Base-by-base conservation (phyloP, 2,888 invertebrate species). In the Ophonus ardosiacus region DNA sequence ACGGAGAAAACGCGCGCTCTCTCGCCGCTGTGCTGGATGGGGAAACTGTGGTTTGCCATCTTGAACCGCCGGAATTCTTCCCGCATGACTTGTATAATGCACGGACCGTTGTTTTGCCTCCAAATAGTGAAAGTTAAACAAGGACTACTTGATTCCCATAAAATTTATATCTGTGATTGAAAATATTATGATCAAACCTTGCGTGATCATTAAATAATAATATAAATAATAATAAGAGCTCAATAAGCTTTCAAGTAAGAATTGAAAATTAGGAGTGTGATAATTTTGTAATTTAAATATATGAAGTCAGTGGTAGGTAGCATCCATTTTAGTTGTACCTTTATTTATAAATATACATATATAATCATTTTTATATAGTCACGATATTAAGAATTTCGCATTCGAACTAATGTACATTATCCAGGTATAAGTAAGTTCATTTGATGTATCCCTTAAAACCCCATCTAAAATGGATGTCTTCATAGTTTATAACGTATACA, bases 21-120 rank as follows among this genome's bases (percentile, higher is more conserved):
- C 88, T 94, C 87, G 95, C 97, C 38, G 97, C 97, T 13, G 97
- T 97, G 86, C 92, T 97, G 81, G 96, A 97, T 90, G 97, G 97
- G 68, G 95, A 96, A 89, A 97, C 97, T 86, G 97, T 97, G 85
- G 96, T 97, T 85, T 97, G 97, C 91, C 97, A 97, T 90, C 91
- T 97, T 88, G 96, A 97, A 90, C 97, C 96, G 57, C 95, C 94
- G 40, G 92, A 91, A 86, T 90, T 91, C 88, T 91, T 90, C 88
- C 89, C 90, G 61, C 90, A 92, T 86, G 92, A 92, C 88, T 91
- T 92, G 89, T 93, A 93, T 88, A 91, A 92, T 86, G 92, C 93
- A 85, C 92, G 93, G 88, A 92, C 93, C 88, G 91, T 93, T 88
- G 93, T 93, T 86, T 92, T 93, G 86, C 93, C 93, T 86, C 93